These are phyloP conservation scores for Philypnodon macrostomus DNA, from an alignment of 2,797 vertebrate species.

Conservation along the genomic window DNA sequence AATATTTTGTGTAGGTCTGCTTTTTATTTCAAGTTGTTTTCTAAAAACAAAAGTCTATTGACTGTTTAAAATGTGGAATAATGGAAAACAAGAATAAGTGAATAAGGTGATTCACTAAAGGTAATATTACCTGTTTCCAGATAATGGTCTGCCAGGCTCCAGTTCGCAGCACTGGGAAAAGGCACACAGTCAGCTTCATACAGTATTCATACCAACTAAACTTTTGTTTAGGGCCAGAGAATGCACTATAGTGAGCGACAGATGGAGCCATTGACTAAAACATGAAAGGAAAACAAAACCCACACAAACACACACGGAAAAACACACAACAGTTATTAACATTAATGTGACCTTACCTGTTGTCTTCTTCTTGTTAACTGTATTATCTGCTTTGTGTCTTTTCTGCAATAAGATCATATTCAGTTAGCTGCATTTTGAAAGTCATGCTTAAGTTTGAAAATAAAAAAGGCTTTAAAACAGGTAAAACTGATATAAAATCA, in stretches of 20 bases:
- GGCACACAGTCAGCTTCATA: slow-evolving; percentile 68
- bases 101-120: slow-evolving; percentile 15
- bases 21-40: too few species aligned
- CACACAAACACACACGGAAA: slow-evolving; percentile 32
- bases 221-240: slow-evolving; percentile 48
- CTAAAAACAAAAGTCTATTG: background rate
- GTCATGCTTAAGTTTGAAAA: background rate
- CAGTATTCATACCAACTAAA: slow-evolving; percentile 67
- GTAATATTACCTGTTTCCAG: slow-evolving; percentile 92
- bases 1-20: too few species aligned
- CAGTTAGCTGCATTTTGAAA: background rate
- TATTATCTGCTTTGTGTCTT: slow-evolving; percentile 97
- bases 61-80: background rate
- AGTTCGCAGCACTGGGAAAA: slow-evolving; percentile 88
- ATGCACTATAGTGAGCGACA: slow-evolving; percentile 37
- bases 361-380: slow-evolving; percentile 97
- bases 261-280: slow-evolving; percentile 56
- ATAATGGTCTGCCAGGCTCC: slow-evolving; percentile 94
- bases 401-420: slow-evolving; percentile 79
- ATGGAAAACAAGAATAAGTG: slow-evolving; percentile 21
- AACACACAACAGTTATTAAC: too few species aligned
- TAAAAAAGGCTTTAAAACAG: background rate
- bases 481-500: too few species aligned
- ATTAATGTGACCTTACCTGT: too few species aligned
- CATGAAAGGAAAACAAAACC: slow-evolving; percentile 64